A percentile compares a stretch with the other conserved stretches of the same genome.
These are phyloP conservation scores for Tiaroga cobitis DNA, from an alignment of 2,797 vertebrate species.

Conservation along the genomic window DNA sequence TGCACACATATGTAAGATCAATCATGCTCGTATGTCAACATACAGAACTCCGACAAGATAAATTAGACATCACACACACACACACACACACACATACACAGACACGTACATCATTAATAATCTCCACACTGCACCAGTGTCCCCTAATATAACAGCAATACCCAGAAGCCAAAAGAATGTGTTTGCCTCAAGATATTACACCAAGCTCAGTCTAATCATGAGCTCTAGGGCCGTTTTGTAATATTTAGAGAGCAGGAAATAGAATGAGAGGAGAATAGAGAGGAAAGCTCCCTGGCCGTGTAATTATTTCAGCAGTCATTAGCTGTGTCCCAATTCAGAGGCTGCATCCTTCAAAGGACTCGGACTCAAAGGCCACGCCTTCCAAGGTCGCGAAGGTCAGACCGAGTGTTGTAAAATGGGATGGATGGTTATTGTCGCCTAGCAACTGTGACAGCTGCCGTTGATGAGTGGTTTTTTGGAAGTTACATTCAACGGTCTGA, in stretches of 20 bases:
- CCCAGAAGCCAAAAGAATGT: background rate
- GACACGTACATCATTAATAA: background rate
- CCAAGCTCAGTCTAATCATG: constrained; percentile 9
- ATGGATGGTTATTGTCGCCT: background rate
- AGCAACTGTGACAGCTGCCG: background rate
- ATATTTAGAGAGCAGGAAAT: background rate
- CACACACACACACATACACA: background rate
- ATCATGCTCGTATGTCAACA: background rate
- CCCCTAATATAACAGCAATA: background rate
- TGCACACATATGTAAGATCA: background rate
- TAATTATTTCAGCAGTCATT: constrained; percentile 22
- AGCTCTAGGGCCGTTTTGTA: background rate
- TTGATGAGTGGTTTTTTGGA: background rate
- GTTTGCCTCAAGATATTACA: constrained; percentile 17
- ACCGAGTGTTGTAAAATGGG: background rate
- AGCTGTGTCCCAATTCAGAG: background rate
- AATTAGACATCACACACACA: background rate
- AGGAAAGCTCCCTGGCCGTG: background rate
- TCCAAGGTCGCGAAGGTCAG: background rate
- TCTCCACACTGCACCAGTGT: constrained; percentile 3
- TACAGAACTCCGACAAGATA: background rate
- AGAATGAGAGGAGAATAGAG: background rate
- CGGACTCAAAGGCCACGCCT: background rate
- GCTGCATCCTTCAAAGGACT: background rate
- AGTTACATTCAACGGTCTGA: background rate